Evolutionary conservation across 2,113 vertebrate genomes (phyloP), one percentile per base, ranked within the genome.

Genomic region (Gnathonemus echidnorhynchus): DNA sequence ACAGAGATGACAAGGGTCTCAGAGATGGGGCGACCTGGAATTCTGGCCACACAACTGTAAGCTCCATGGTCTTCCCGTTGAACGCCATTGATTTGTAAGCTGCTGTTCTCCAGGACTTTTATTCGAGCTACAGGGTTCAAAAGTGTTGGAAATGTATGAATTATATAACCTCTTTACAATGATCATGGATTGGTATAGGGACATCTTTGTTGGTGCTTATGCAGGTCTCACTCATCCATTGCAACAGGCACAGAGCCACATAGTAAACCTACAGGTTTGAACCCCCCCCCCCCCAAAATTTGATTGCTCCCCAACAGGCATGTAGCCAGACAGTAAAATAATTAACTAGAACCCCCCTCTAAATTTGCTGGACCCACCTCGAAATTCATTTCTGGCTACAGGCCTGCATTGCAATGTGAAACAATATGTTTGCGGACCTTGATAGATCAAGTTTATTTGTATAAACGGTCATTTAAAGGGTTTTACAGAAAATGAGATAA

Each of bases 1-100:
- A 96, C 92, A 58, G 95, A 95, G 62, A 96, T 50, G 2, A n/a
- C 0, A 39, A 94, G 89, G 0, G 1, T 0, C 39, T 88, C 3
- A 0, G 0, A 5, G 70, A 93, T 42, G 0, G 90, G 3, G 21
- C 95, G 91, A 84, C 92, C 93, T 90, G 21, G 94, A 89, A 96
- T 95, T 42, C 88, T 83, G n/a, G 91, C 95, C n/a, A 88, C 56
- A 77, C 96, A 96, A 1, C 11, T 0, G 31, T 95, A 96, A 0
- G 88, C 94, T 88, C 96, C 95, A 19, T 91, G 91, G 91, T 96
- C 95, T 0, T 91, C 89, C 89, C 92, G 89, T 56, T 17, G 92
- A 88, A 95, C 92, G 1, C 92, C 88, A 39, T 70, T 21, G 90
- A 96, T 94, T 13, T 21, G 13, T 0, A 96, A 92, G 1, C 93